phyloP scores from a whole-genome alignment of 2,888 invertebrate genomes.

The Acrobasis consociella region DNA sequence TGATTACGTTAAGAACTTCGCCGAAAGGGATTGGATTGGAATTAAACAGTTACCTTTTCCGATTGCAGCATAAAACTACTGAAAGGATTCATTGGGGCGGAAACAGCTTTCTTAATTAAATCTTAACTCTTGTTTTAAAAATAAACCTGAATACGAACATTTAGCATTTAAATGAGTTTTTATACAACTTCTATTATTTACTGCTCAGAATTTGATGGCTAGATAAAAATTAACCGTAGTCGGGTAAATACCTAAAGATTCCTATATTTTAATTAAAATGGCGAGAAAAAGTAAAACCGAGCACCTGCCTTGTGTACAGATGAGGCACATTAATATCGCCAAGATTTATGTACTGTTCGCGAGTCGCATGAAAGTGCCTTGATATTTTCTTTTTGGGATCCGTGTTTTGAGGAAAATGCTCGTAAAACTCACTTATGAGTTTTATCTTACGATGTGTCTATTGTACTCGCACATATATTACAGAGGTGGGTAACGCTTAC shows the following conservation, averaged over 20 bases:
- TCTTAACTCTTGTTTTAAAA: slow-evolving; percentile 32
- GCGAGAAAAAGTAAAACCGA: slow-evolving; percentile 11
- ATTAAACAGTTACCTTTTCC: slow-evolving; percentile 57
- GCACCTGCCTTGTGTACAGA: slow-evolving; percentile 22
- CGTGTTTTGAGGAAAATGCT: slow-evolving; percentile 5
- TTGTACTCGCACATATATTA: too few species aligned
- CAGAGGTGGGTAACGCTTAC: background rate
- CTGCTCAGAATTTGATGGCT: background rate
- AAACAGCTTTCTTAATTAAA: slow-evolving; percentile 36
- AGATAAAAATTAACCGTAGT: too few species aligned
- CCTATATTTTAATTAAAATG: slow-evolving; percentile 24
- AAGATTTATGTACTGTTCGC: slow-evolving; percentile 15
- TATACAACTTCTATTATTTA: background rate
- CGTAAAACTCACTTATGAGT: slow-evolving; percentile 24
- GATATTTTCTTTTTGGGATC: slow-evolving; percentile 21
- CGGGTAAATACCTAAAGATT: too few species aligned
- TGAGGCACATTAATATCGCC: slow-evolving; percentile 23
- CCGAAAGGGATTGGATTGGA: slow-evolving; percentile 61
- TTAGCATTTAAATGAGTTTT: slow-evolving; percentile 17
- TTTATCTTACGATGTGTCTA: slow-evolving; percentile 9
- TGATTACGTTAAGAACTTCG: slow-evolving; percentile 71
- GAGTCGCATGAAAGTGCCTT: slow-evolving; percentile 24
- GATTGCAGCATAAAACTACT: slow-evolving; percentile 49
- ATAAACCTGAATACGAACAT: slow-evolving; percentile 4
- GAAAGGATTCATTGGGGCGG: slow-evolving; percentile 33